phyloP scores from a whole-genome alignment of 1,140 invertebrate species.

The Propsilocerus akamusi region DNA sequence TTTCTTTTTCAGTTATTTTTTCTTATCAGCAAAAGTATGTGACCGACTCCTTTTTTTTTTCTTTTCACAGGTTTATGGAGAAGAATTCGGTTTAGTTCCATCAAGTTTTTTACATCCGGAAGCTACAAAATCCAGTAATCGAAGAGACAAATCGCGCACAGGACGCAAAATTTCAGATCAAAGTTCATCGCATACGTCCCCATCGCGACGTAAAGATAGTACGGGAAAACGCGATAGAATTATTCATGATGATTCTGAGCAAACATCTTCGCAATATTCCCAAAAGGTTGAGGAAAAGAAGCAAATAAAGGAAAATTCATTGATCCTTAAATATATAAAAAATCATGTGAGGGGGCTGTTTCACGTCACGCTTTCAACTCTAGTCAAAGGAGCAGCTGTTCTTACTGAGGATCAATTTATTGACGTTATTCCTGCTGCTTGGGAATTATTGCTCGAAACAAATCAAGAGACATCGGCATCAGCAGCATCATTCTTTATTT shows the following conservation, averaged over 20 bases:
- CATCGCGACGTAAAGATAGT: slow-evolving; percentile 54
- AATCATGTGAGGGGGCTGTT: slow-evolving; percentile 69
- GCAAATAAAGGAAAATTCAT: slow-evolving; percentile 32
- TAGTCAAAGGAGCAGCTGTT: slow-evolving; percentile 84
- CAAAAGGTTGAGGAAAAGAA: not conserved
- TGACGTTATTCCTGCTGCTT: slow-evolving; percentile 75
- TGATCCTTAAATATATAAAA: slow-evolving; percentile 68
- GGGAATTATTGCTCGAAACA: slow-evolving; percentile 79
- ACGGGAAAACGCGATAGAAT: slow-evolving; percentile 35
- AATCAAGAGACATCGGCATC: slow-evolving; percentile 58
- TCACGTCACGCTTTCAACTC: slow-evolving; percentile 70
- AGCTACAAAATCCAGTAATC: slow-evolving; percentile 18
- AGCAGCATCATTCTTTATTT: slow-evolving; percentile 78
- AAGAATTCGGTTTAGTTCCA: slow-evolving; percentile 56
- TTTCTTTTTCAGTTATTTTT: no score
- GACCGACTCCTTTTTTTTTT: slow-evolving; percentile 5
- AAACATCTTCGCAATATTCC: slow-evolving; percentile 7
- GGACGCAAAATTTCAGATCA: slow-evolving; percentile 58
- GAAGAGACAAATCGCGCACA: slow-evolving; percentile 13
- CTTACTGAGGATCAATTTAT: slow-evolving; percentile 74
- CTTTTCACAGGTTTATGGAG: slow-evolving; percentile 49
- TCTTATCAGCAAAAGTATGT: no score
- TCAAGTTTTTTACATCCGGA: slow-evolving; percentile 21
- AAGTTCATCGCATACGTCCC: slow-evolving; percentile 49
- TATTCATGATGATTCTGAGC: slow-evolving; percentile 19